Percentiles rank a stretch among this genome's conserved stretches.
phyloP scores from a whole-genome alignment of 2,888 invertebrate species.

The Troides helena region DNA sequence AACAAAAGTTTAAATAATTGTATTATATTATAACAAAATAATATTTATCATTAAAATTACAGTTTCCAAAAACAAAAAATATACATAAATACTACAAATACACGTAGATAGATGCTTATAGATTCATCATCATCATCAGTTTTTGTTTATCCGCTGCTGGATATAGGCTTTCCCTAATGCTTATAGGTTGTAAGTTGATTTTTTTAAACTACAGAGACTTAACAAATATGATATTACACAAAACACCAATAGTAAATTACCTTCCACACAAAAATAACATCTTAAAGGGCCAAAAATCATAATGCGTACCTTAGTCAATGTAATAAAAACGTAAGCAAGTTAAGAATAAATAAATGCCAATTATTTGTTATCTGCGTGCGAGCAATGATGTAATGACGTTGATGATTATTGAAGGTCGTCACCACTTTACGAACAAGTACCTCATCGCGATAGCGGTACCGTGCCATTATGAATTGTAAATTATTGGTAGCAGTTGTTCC shows the following conservation, averaged over 20 bases:
- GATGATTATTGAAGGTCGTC: slow-evolving; percentile 38
- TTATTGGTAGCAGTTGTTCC: slow-evolving; percentile 5
- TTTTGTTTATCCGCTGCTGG: too few species aligned
- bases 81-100: not conserved
- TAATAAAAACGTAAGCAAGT: slow-evolving; percentile 1
- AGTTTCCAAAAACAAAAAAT: not conserved
- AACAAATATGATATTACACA: not conserved
- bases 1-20: too few species aligned
- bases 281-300: not conserved
- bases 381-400: slow-evolving; percentile 39
- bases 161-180: too few species aligned
- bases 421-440: slow-evolving; percentile 27
- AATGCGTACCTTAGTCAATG: not conserved
- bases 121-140: too few species aligned
- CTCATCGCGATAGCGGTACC: slow-evolving; percentile 17
- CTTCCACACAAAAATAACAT: not conserved
- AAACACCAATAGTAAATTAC: not conserved
- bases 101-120: not conserved
- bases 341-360: slow-evolving; percentile 13
- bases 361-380: slow-evolving; percentile 34
- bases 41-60: too few species aligned
- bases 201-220: not conserved
- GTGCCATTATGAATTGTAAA: slow-evolving; percentile 16
- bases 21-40: too few species aligned
- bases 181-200: not conserved